Base-by-base conservation (phyloP, 35 echinoderm and acorn worm species). In the Heliocidaris tuberculata region DNA sequence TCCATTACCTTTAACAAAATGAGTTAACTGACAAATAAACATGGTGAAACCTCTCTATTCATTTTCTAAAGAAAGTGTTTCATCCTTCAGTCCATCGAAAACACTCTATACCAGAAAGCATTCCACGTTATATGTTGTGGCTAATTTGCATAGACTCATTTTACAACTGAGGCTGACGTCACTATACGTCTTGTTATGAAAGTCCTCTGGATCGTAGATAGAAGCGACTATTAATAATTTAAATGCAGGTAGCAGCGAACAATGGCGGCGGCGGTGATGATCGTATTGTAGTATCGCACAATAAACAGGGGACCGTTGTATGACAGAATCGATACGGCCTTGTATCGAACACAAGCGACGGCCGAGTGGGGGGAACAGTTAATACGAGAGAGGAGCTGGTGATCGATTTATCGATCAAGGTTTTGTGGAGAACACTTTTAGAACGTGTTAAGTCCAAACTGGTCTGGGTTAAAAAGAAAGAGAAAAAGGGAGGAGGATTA, bases 271-370 rank as follows among this genome's bases (percentile, higher is more conserved):
- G 65, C 65, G 21, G 17, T 78, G 65, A 0, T 24, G 65, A 27
- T 60, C 19, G 12, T 60, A 60, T 60, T 60, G 54, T 59, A 19
- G 27, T 78, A 78, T 78, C 21, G 65, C 12, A 48, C 47, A 48
- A 89, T 89, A 89, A 89, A 89, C 29, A 32, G 31, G 87, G 87
- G 19, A 13, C 32, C 24, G 31, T 21, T 89, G 31, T 32, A 48
- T 32, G 29, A 12, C 35, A 13, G 19, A 48, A 89, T 89, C 87
- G 29, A 89, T 89, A 89, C 29, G 86, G 47, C 86, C 86, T 88
- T 88, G 31, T 89, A 89, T 42, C 87, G 87, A 47, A 89, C 87
- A 89, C 32, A 48, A 24, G 32, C 29, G 87, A 89, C 17, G 65
- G 17, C 65, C 65, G 65, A 78, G 17, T 78, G 27, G 4, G 65